Evolutionary conservation across 1,140 invertebrate species (phyloP).

Genomic region (Tetragonula clypearis): DNA sequence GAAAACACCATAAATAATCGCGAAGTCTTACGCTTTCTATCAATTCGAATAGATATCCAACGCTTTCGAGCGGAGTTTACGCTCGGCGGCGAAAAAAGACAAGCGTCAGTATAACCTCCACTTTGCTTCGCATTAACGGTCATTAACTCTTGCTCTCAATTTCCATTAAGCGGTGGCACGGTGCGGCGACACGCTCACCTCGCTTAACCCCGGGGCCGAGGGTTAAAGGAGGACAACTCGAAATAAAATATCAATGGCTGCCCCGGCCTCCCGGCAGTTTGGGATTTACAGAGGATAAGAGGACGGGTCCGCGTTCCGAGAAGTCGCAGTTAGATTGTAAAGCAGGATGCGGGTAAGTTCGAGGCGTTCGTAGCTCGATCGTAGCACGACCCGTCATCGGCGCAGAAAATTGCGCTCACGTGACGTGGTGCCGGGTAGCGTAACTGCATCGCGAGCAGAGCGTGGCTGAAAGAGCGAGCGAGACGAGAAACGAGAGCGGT

Average conservation of each 20-base stretch:
- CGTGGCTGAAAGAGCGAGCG: conserved; percentile 32
- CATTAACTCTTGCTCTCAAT: conserved; percentile 13
- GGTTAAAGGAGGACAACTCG: not conserved
- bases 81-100: not conserved
- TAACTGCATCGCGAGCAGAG: conserved; percentile 50
- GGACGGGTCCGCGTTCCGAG: conserved; percentile 44
- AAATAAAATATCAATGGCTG: conserved; percentile 9
- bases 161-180: conserved; percentile 10
- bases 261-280: not conserved
- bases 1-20: not conserved
- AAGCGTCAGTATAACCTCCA: not conserved
- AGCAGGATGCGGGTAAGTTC: conserved; percentile 56
- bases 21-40: conserved; percentile 10
- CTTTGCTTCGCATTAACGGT: not conserved
- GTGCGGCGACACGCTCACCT: not conserved
- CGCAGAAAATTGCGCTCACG: conserved; percentile 67
- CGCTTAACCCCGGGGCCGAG: not conserved
- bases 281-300: not conserved
- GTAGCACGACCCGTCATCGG: conserved; percentile 60
- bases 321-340: conserved; percentile 59
- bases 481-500: not conserved
- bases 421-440: conserved; percentile 57
- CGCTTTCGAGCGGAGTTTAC: not conserved
- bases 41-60: not conserved
- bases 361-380: conserved; percentile 57